A percentile compares a stretch with the other conserved stretches of the same genome.
These are phyloP conservation scores for Akabosia matsudoensis DNA, from an alignment of 1,140 invertebrate species.

Conservation along the genomic window DNA sequence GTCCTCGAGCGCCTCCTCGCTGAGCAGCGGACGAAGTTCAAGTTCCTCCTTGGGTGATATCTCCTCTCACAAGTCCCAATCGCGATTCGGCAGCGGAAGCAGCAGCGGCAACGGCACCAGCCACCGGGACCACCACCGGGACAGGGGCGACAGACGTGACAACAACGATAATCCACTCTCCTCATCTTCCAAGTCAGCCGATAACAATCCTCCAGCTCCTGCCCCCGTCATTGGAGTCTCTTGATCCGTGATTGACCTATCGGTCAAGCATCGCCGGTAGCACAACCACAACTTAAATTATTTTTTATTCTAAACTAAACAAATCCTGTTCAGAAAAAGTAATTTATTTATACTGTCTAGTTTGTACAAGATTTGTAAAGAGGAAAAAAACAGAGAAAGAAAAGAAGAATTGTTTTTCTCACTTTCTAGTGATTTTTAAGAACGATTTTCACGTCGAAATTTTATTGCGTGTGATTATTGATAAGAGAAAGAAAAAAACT, in stretches of 20 bases:
- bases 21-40: not conserved
- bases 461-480: constrained; percentile 5
- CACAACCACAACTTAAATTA: constrained; percentile 1
- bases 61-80: constrained; percentile 7
- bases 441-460: too few relatives aligned
- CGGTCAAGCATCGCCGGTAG: constrained; percentile 8
- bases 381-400: too few relatives aligned
- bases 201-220: not conserved
- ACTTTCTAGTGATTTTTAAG: too few relatives aligned
- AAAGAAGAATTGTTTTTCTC: too few relatives aligned
- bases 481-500: not conserved
- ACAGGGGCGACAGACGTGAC: not conserved
- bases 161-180: constrained; percentile 2
- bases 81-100: not conserved
- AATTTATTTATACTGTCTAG: not conserved
- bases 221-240: constrained; percentile 4
- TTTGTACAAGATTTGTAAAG: not conserved
- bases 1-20: constrained; percentile 24
- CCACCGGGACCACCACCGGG: too few relatives aligned
- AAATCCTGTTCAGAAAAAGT: too few relatives aligned
- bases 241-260: constrained; percentile 23
- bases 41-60: constrained; percentile 24
- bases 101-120: not conserved
- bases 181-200: not conserved
- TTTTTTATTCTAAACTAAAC: not conserved